Evolutionary conservation across 2,113 vertebrate genomes (phyloP).

Genomic region (Chloropsis hardwickii): DNA sequence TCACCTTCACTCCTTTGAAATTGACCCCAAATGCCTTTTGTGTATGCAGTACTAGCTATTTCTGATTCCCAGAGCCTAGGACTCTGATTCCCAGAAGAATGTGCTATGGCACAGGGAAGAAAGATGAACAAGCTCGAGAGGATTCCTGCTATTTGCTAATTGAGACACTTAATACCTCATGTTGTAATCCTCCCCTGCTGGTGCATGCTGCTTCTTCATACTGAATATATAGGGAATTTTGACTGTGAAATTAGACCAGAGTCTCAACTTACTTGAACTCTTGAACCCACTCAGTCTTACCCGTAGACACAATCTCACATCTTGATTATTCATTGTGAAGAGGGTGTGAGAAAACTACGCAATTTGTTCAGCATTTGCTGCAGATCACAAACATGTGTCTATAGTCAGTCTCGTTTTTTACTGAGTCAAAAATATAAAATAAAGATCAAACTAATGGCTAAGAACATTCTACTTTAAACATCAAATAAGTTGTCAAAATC

Average conservation of each 20-base stretch:
- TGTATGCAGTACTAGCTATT: rapidly evolving
- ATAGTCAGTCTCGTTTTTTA: not conserved
- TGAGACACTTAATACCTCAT: not conserved
- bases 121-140: not conserved
- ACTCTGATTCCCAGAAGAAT: not conserved
- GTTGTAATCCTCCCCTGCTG: not conserved
- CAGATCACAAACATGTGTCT: not conserved
- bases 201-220: not conserved
- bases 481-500: not conserved
- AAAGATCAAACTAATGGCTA: not conserved
- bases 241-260: rapidly evolving
- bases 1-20: not conserved
- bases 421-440: not conserved
- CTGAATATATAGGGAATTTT: not conserved
- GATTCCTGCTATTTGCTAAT: not conserved
- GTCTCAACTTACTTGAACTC: not conserved
- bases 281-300: not conserved
- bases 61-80: not conserved
- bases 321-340: not conserved
- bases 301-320: rapidly evolving
- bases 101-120: not conserved
- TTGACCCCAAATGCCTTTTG: not conserved
- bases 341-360: rapidly evolving
- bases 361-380: not conserved
- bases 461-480: not conserved